Evolutionary conservation across 1,140 invertebrate genomes (phyloP).

Genomic region (Nebria ingens): DNA sequence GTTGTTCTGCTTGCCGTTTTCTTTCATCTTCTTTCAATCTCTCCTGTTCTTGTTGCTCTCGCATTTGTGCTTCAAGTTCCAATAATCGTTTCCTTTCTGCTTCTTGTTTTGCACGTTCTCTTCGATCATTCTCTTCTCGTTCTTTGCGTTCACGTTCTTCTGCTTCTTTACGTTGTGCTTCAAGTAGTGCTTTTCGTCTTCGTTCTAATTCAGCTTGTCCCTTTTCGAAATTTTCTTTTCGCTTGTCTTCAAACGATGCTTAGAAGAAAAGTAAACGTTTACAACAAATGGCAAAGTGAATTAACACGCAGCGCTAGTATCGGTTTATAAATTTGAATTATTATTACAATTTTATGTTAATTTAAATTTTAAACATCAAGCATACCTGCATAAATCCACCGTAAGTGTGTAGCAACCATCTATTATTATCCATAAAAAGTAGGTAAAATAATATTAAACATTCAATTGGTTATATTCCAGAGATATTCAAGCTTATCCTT

Average conservation of each 20-base stretch:
- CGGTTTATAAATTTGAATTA: too few species aligned
- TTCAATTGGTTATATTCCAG: too few species aligned
- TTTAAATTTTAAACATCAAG: too few species aligned
- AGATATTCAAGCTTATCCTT: too few species aligned
- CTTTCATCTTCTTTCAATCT: slow-evolving; percentile 58
- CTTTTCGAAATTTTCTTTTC: slow-evolving; percentile 95
- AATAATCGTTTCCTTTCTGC: slow-evolving; percentile 53
- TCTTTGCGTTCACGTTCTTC: slow-evolving; percentile 89
- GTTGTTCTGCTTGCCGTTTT: slow-evolving; percentile 61
- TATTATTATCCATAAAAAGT: too few species aligned
- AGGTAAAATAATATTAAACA: too few species aligned
- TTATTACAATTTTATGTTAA: too few species aligned
- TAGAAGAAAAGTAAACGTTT: too few species aligned
- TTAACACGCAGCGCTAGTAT: too few species aligned
- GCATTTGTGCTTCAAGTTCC: slow-evolving; percentile 61
- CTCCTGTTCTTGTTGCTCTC: slow-evolving; percentile 74
- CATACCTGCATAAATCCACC: too few species aligned
- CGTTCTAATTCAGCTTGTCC: slow-evolving; percentile 95
- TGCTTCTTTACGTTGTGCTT: slow-evolving; percentile 71
- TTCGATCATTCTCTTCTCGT: slow-evolving; percentile 74
- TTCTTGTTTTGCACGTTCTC: slow-evolving; percentile 62
- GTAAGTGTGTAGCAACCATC: too few species aligned
- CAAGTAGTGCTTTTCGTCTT: slow-evolving; percentile 72
- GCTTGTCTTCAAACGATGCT: slow-evolving; percentile 92
- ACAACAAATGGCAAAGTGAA: too few species aligned